These are phyloP conservation scores for Cylloceria caligata DNA, from an alignment of 2,888 invertebrate species.

Conservation along the genomic window DNA sequence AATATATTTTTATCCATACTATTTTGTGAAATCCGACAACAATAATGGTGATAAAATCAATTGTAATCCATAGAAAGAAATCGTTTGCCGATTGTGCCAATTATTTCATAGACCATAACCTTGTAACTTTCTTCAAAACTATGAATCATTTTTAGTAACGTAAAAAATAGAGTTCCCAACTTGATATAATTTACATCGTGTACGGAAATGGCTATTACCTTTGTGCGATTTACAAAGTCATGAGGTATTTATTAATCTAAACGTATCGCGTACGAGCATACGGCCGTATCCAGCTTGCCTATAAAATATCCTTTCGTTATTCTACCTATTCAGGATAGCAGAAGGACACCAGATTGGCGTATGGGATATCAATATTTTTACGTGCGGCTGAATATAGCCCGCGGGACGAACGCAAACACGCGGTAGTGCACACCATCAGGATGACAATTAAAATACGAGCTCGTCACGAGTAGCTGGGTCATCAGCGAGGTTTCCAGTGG, in stretches of 20 bases:
- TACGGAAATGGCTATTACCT: not conserved
- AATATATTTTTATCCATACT: no score
- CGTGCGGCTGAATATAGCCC: slow-evolving; percentile 13
- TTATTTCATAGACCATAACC: no score
- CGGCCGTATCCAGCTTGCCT: not conserved
- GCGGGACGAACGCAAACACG: slow-evolving; percentile 37
- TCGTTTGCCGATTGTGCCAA: no score
- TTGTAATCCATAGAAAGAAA: no score
- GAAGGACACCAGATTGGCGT: slow-evolving; percentile 40
- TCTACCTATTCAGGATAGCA: not conserved
- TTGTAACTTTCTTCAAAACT: no score
- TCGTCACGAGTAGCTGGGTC: slow-evolving; percentile 54
- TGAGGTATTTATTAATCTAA: slow-evolving; percentile 23
- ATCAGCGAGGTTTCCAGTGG: slow-evolving; percentile 38
- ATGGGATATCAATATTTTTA: slow-evolving; percentile 49
- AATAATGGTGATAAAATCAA: no score
- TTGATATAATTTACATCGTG: no score
- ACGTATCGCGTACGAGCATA: not conserved
- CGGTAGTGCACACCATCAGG: slow-evolving; percentile 42
- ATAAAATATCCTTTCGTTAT: not conserved
- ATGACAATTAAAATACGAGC: slow-evolving; percentile 66
- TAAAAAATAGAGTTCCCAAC: no score
- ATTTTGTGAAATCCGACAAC: no score
- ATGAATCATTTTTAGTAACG: no score
- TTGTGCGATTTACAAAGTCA: slow-evolving; percentile 4